Base-by-base conservation (phyloP, 2,113 vertebrate species). In the Leuciscus idus region DNA sequence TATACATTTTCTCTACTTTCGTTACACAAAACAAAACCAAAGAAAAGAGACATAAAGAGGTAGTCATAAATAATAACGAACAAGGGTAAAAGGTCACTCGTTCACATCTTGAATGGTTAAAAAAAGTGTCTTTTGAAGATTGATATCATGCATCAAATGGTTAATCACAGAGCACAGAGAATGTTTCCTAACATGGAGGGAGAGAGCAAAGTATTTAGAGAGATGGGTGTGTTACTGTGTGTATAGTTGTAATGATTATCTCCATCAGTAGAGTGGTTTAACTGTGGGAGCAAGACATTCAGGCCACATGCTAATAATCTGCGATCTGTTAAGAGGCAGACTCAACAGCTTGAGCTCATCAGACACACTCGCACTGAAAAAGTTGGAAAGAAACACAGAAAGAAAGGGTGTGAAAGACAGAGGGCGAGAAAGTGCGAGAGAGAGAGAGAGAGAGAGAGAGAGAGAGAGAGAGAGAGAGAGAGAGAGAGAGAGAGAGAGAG, bases 281-380 rank as follows among this genome's bases (percentile, higher is more conserved):
- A 62, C 33, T 80, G 33, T 62, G 55, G 77, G 77, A 80, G 55
- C 55, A 80, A 80, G 57, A n/a, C 55, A 62, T 80, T 62, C 11
- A 62, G 36, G 33, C 77, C 77, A 61, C 33, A 46, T 80, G 77
- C 77, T 80, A 80, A 80, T 80, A 80, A 80, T 80, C 57, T 62
- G 55, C 36, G 77, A 80, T 80, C 77, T 80, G 77, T 43, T 80
- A 80, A 80, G 77, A 80, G 77, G 59, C 77, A 80, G 77, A 61
- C 77, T 80, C 57, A 80, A 80, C 77, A 80, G 77, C 77, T 80
- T 80, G 77, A 61, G 77, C 55, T 80, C 77, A 80, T 80, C 77
- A 80, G 77, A 62, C 57, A 39, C 77, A 73, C 36, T 61, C 11
- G 3, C 77, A 33, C 46, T 55, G 30, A 73, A 84, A 9, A 70